Conservation (phyloP, 92 coral and sea anemone genomes). For the Zoanthus gigantus region DNA sequence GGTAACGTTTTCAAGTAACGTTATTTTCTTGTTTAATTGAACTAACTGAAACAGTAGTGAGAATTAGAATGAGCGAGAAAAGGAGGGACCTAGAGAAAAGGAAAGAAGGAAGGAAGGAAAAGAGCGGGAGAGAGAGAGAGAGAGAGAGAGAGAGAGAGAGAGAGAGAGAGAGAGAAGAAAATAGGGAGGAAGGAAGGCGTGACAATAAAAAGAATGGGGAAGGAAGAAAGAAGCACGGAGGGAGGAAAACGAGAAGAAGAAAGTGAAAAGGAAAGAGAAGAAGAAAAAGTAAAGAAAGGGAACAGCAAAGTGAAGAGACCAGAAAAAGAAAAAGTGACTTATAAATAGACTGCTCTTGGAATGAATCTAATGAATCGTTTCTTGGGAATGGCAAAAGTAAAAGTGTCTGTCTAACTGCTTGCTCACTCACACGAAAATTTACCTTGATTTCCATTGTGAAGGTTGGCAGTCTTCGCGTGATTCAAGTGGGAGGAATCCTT, state of each 20-base stretch:
- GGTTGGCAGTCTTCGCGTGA: slow-evolving; percentile 95
- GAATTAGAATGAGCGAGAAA: no score
- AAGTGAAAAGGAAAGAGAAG: not conserved
- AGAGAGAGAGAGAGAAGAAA: not conserved
- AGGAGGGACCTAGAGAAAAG: not conserved
- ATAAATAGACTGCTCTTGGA: no score
- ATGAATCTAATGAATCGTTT: no score
- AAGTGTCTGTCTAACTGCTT: not conserved
- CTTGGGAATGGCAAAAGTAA: not conserved
- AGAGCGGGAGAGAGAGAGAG: no score
- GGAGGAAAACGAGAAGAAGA: no score
- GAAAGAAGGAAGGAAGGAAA: not conserved
- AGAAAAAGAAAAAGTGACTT: no score
- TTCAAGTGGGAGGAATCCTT: slow-evolving; percentile 81
- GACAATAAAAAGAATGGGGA: no score
- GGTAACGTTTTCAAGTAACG: not conserved
- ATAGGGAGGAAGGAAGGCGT: not conserved
- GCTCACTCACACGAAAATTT: not conserved
- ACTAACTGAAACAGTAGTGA: no score
- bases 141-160: no score
- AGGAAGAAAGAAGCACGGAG: no score
- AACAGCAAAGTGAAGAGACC: no score
- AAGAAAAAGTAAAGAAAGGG: not conserved
- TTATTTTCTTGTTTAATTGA: not conserved
- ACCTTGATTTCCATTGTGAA: slow-evolving; percentile 11